Base-by-base conservation (phyloP, 2,113 vertebrate species). In the Phrynosoma platyrhinos region DNA sequence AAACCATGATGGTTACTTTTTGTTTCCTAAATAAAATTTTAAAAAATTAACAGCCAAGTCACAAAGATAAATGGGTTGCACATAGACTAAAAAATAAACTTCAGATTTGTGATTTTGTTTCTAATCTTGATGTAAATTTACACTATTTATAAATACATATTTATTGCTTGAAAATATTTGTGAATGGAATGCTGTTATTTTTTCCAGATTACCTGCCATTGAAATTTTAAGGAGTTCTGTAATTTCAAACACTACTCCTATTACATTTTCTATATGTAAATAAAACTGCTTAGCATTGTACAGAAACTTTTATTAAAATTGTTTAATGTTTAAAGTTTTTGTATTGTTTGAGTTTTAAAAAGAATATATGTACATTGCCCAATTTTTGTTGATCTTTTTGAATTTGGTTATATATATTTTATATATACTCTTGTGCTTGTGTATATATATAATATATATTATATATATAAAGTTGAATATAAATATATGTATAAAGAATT, bases 91-190 rank as follows among this genome's bases (percentile, higher is more conserved):
- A 97, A 97, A 98, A 98, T 98, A 98, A 98, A 98, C 96, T 98
- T 98, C 98, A 98, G 95, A 98, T 98, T 99, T 99, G 98, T 99
- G 97, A 98, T 99, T 99, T 98, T 98, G 97, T 99, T 99, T 99
- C 98, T 98, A 99, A 98, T 99, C 98, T 98, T 97, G 98, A 98
- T 99, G 98, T 99, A 99, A 98, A 99, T 99, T 98, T 98, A 98
- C 98, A 98, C 98, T 99, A 99, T 99, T 99, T 99, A 99, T 99
- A 99, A 99, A 99, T 98, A 98, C 98, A 98, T 99, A 99, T 99
- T 99, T 99, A 99, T 99, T 99, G 98, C 98, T 99, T 99, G 98
- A 97, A 98, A 97, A 98, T 99, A 98, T 98, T 99, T 99, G 98
- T 99, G 97, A 97, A 99, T 99, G 98, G 98, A 99, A 99, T 99